Conservation (phyloP, 2,113 vertebrate genomes). For the Macaca fascicularis region DNA sequence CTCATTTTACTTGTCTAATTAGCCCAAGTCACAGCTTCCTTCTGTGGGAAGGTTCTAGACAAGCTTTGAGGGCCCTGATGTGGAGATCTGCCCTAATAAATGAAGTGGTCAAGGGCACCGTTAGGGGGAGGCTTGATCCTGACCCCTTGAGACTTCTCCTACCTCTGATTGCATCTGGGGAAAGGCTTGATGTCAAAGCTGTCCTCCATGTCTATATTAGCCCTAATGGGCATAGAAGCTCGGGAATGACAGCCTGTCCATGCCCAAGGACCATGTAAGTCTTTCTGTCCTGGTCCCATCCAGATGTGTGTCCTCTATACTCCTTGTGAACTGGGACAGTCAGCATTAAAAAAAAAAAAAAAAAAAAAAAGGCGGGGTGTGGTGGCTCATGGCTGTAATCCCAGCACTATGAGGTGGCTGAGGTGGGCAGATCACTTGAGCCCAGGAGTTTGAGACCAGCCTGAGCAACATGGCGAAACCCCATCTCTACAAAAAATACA, state of each 20-base stretch:
- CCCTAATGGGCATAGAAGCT: not conserved
- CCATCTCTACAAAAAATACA: too few relatives aligned
- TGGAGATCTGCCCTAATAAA: not conserved
- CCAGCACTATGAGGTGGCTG: too few relatives aligned
- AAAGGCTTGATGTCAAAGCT: not conserved
- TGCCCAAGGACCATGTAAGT: not conserved
- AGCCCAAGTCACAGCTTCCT: not conserved
- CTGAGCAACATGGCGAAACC: too few relatives aligned
- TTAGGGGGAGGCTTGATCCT: not conserved
- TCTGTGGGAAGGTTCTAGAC: not conserved
- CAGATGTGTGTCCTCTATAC: not conserved
- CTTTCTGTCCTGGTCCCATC: not conserved
- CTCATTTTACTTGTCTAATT: not conserved
- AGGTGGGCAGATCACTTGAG: too few relatives aligned
- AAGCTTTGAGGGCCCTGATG: not conserved
- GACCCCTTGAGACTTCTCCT: not conserved
- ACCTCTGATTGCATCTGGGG: not conserved
- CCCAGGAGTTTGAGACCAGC: too few relatives aligned
- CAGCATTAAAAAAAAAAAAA: not conserved
- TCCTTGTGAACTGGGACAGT: not conserved
- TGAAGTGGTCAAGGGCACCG: not conserved
- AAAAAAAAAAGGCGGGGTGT: too few relatives aligned
- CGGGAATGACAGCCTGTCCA: fast-evolving
- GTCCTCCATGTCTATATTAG: not conserved
- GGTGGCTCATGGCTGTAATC: too few relatives aligned